These are phyloP conservation scores for Hirtodrosophila alboralis DNA, from an alignment of 2,888 invertebrate species.

Conservation along the genomic window DNA sequence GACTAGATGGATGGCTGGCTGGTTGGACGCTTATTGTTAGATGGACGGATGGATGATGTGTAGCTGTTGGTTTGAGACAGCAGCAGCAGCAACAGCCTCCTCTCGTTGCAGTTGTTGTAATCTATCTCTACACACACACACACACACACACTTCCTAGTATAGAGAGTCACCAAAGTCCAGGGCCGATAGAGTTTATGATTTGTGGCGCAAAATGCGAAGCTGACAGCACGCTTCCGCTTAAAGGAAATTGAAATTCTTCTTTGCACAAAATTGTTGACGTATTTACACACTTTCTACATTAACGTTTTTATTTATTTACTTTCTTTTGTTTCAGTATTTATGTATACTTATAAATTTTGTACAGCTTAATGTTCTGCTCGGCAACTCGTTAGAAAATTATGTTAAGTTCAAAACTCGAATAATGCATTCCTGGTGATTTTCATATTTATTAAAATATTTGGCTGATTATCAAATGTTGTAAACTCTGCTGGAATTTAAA, in stretches of 20 bases:
- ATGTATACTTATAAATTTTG: too few species aligned
- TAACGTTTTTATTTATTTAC: conserved; percentile 9
- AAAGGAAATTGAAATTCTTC: conserved; percentile 80
- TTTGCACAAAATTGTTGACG: conserved; percentile 78
- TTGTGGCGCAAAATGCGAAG: conserved; percentile 75
- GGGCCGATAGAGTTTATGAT: conserved; percentile 76
- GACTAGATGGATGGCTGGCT: conserved; percentile 57
- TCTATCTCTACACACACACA: conserved; percentile 58
- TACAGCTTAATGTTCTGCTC: too few species aligned
- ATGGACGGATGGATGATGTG: conserved; percentile 77
- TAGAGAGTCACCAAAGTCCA: conserved; percentile 30
- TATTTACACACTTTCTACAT: conserved; percentile 54
- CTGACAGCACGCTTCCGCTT: conserved; percentile 73
- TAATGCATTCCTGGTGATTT: too few species aligned
- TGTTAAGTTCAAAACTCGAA: too few species aligned
- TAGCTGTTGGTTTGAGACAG: conserved; percentile 40
- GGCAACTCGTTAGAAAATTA: too few species aligned
- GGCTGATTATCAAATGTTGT: too few species aligned
- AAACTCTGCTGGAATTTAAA: too few species aligned
- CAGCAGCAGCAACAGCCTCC: conserved; percentile 13
- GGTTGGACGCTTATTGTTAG: conserved; percentile 74
- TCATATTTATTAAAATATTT: too few species aligned
- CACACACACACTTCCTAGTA: conserved; percentile 20
- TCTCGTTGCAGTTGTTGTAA: conserved; percentile 67
- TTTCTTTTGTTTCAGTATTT: too few species aligned